Conservation (phyloP, 2,888 invertebrate species). For the Cyrtodaria siliqua region DNA sequence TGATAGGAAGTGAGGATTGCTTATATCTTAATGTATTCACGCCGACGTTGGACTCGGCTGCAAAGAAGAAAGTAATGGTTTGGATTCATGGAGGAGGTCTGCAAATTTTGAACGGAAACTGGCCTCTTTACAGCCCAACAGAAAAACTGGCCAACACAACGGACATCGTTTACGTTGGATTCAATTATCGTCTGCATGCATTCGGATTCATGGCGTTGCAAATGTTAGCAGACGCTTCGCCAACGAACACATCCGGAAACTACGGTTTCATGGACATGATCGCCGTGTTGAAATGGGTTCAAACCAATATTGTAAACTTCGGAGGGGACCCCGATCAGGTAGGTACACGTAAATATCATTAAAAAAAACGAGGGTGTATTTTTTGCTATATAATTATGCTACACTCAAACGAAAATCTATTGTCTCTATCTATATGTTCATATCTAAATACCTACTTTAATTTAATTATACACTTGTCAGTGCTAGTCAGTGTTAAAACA, state of each 20-base stretch:
- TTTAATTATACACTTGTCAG: too few relatives aligned
- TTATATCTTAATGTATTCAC: slow-evolving; percentile 78
- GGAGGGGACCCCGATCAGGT: slow-evolving; percentile 75
- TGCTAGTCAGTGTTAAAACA: too few relatives aligned
- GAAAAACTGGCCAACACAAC: slow-evolving; percentile 91
- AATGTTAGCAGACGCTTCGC: slow-evolving; percentile 82
- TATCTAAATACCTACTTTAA: too few relatives aligned
- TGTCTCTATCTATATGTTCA: too few relatives aligned
- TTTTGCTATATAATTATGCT: too few relatives aligned
- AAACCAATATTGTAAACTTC: slow-evolving; percentile 71
- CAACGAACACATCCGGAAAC: slow-evolving; percentile 70
- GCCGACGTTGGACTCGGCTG: slow-evolving; percentile 69
- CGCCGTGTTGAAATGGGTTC: slow-evolving; percentile 74
- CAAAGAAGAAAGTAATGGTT: slow-evolving; percentile 80
- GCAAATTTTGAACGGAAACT: slow-evolving; percentile 66
- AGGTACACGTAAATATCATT: slow-evolving; percentile 9
- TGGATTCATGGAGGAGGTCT: slow-evolving; percentile 83
- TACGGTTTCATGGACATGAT: slow-evolving; percentile 79
- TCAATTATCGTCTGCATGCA: slow-evolving; percentile 92
- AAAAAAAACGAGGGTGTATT: too few relatives aligned
- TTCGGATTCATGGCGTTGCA: slow-evolving; percentile 92
- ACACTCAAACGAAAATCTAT: too few relatives aligned
- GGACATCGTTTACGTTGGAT: slow-evolving; percentile 94
- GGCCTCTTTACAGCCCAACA: slow-evolving; percentile 88
- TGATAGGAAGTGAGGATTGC: slow-evolving; percentile 64